A percentile compares a stretch with the other conserved stretches of the same genome.
Conservation (phyloP, 2,888 invertebrate genomes). For the Lumbricus terrestris region DNA sequence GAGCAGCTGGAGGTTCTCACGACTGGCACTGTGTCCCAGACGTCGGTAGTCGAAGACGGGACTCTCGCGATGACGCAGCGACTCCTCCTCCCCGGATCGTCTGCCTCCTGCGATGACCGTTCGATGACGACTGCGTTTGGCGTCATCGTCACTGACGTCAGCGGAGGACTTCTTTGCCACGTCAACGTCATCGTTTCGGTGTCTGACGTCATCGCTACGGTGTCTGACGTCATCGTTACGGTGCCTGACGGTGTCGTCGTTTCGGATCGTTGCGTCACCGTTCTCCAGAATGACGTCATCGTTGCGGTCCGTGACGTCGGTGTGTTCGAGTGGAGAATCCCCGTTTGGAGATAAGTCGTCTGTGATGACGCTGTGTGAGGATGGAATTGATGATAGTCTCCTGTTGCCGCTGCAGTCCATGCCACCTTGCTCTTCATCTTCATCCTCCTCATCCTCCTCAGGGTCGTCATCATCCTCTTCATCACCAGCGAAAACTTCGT, state of each 20-base stretch:
- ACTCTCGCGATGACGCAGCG: neutral
- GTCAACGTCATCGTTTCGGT: neutral
- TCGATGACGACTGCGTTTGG: neutral
- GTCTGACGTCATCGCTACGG: neutral
- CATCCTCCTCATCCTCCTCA: slow-evolving; percentile 13
- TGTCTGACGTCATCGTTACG: neutral
- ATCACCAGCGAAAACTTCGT: neutral
- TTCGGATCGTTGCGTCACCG: neutral
- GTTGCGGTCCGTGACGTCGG: neutral
- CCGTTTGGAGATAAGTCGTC: neutral
- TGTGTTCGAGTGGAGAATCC: neutral
- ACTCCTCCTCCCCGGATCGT: neutral
- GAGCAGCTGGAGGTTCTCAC: neutral
- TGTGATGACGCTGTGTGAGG: neutral
- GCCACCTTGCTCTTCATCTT: neutral
- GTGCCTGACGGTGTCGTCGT: too few relatives aligned
- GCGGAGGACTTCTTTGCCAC: neutral
- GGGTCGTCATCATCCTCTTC: neutral
- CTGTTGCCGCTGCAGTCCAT: neutral
- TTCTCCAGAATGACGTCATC: neutral
- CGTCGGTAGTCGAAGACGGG: slow-evolving; percentile 4
- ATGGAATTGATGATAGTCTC: neutral
- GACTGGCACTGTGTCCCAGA: neutral
- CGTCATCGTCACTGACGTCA: neutral
- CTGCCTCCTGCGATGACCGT: neutral